These are phyloP conservation scores for Hybognathus amarus DNA, from an alignment of 2,797 vertebrate species.

Conservation along the genomic window DNA sequence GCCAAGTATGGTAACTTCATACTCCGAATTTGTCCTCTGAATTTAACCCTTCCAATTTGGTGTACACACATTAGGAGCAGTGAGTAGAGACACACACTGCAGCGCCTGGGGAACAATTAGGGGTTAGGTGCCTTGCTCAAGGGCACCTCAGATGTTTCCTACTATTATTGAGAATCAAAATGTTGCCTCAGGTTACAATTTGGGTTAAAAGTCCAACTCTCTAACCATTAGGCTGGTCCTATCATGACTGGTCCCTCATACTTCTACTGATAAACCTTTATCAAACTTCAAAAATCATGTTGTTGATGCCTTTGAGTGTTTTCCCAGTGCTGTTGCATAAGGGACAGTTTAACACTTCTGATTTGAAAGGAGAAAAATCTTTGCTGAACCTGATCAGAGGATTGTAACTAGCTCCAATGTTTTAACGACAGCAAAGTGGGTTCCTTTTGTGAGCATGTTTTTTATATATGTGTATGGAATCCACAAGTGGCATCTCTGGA, in stretches of 20 bases:
- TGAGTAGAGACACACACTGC: not conserved
- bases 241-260: too few relatives aligned
- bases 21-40: too few relatives aligned
- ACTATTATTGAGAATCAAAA: not conserved
- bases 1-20: not conserved
- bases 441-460: not conserved
- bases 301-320: not conserved
- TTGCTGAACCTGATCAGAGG: not conserved
- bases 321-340: slow-evolving; percentile 13
- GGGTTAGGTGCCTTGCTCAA: not conserved
- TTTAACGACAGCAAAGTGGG: not conserved
- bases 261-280: not conserved
- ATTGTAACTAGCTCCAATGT: not conserved
- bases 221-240: not conserved
- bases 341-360: not conserved
- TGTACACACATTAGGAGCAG: not conserved
- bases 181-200: too few relatives aligned
- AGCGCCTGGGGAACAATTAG: not conserved
- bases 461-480: not conserved
- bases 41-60: not conserved
- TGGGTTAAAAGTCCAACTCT: not conserved
- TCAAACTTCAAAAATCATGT: not conserved
- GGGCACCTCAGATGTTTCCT: not conserved
- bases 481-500: slow-evolving; percentile 7
- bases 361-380: not conserved